phyloP scores from a whole-genome alignment of 2,113 vertebrate species.

The Ceuthmochares aereus region DNA sequence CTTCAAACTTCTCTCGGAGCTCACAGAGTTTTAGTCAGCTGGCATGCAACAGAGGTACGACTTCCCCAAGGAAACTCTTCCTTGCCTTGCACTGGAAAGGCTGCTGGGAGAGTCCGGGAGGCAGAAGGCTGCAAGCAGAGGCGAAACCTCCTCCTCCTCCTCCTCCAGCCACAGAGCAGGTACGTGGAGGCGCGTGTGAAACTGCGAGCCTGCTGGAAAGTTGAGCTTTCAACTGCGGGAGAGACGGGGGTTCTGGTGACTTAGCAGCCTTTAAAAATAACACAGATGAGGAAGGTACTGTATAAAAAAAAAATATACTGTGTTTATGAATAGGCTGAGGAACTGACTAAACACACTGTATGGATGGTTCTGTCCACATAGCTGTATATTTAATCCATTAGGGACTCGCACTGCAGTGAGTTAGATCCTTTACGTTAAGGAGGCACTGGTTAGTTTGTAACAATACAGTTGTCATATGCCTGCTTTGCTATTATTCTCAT shows the following conservation, averaged over 20 bases:
- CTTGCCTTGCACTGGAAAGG: slow-evolving; percentile 34
- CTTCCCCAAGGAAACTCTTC: slow-evolving; percentile 66
- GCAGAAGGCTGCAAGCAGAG: slow-evolving; percentile 43
- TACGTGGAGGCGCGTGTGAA: slow-evolving; percentile 1
- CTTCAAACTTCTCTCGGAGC: slow-evolving; percentile 65
- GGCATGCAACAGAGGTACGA: slow-evolving; percentile 58
- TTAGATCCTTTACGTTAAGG: slow-evolving; percentile 27
- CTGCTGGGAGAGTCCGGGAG: slow-evolving; percentile 39
- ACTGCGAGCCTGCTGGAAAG: slow-evolving; percentile 13
- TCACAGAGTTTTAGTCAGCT: slow-evolving; percentile 66
- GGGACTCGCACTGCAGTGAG: not conserved
- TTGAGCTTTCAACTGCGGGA: slow-evolving; percentile 28
- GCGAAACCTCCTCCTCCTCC: slow-evolving; percentile 6
- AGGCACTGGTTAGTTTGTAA: not conserved
- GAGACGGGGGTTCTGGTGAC: not conserved
- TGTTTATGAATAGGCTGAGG: slow-evolving; percentile 35
- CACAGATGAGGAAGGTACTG: slow-evolving; percentile 11
- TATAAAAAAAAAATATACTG: slow-evolving; percentile 28
- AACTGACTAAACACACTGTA: not conserved
- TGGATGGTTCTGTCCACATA: not conserved
- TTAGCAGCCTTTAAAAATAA: slow-evolving; percentile 31
- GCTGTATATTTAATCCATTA: slow-evolving; percentile 40
- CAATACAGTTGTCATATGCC: not conserved
- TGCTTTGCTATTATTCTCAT: not conserved
- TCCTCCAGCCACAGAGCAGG: slow-evolving; percentile 43